Evolutionary conservation across 2,888 invertebrate species (phyloP).

Genomic region (Andrena chrysosceles): DNA sequence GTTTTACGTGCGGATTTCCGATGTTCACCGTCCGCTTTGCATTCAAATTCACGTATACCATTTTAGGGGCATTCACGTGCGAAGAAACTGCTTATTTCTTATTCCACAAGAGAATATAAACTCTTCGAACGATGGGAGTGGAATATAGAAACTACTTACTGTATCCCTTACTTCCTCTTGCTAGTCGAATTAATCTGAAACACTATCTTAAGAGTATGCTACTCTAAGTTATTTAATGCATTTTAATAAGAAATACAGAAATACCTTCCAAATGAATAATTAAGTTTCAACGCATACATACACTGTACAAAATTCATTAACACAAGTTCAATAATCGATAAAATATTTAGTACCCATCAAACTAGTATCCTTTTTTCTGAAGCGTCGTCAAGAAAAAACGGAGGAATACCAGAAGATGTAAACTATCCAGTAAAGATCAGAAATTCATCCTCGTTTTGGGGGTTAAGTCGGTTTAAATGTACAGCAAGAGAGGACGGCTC

Average conservation of each 20-base stretch:
- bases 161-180: conserved; percentile 41
- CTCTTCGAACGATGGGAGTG: conserved; percentile 65
- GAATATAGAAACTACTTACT: conserved; percentile 70
- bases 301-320: too few relatives aligned
- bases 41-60: conserved; percentile 71
- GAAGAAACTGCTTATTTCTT: conserved; percentile 76
- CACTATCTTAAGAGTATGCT: neutral
- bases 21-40: conserved; percentile 65
- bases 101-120: conserved; percentile 70
- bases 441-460: neutral
- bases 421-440: neutral
- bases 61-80: conserved; percentile 74
- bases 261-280: neutral
- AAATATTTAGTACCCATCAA: too few relatives aligned
- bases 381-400: too few relatives aligned
- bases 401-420: too few relatives aligned
- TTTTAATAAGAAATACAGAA: neutral
- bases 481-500: conserved; percentile 46
- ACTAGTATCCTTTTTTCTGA: too few relatives aligned
- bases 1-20: conserved; percentile 62
- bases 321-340: too few relatives aligned
- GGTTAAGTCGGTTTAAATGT: conserved; percentile 39
- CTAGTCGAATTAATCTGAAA: conserved; percentile 32
- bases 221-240: conserved; percentile 1
- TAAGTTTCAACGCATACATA: too few relatives aligned